These are phyloP conservation scores for Hyalella azteca DNA, from an alignment of 2,888 invertebrate species.

Conservation along the genomic window DNA sequence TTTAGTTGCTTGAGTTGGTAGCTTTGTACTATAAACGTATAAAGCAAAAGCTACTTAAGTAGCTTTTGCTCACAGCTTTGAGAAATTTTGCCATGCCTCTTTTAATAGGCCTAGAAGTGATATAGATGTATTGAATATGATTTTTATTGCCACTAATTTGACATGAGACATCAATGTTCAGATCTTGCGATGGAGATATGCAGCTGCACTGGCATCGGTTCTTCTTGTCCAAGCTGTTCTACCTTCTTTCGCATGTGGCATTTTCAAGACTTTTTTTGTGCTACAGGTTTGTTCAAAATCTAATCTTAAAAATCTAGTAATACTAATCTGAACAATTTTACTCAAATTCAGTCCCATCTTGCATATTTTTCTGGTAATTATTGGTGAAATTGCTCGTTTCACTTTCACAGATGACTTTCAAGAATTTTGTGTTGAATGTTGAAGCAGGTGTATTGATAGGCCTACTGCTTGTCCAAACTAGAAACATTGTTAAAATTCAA, in stretches of 20 bases:
- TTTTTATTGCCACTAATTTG: too few relatives aligned
- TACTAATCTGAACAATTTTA: background rate
- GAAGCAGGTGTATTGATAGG: too few relatives aligned
- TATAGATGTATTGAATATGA: too few relatives aligned
- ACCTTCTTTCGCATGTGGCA: background rate
- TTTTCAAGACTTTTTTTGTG: background rate
- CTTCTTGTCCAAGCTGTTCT: background rate
- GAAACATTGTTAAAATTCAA: background rate
- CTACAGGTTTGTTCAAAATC: background rate
- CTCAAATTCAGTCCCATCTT: background rate
- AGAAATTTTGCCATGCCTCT: too few relatives aligned
- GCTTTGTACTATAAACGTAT: too few relatives aligned
- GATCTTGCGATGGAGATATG: conserved; percentile 1
- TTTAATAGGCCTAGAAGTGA: too few relatives aligned
- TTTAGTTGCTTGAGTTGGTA: too few relatives aligned
- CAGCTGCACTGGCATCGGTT: background rate
- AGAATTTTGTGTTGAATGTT: background rate
- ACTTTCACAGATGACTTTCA: background rate
- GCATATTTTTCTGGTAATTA: background rate
- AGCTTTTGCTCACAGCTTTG: too few relatives aligned
- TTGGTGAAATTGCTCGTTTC: too few relatives aligned
- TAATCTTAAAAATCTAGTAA: background rate
- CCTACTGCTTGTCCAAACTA: background rate
- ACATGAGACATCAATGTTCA: too few relatives aligned
- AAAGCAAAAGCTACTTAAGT: too few relatives aligned